Conservation (phyloP, 35 echinoderm and acorn worm genomes). For the Chiridota heheva region DNA sequence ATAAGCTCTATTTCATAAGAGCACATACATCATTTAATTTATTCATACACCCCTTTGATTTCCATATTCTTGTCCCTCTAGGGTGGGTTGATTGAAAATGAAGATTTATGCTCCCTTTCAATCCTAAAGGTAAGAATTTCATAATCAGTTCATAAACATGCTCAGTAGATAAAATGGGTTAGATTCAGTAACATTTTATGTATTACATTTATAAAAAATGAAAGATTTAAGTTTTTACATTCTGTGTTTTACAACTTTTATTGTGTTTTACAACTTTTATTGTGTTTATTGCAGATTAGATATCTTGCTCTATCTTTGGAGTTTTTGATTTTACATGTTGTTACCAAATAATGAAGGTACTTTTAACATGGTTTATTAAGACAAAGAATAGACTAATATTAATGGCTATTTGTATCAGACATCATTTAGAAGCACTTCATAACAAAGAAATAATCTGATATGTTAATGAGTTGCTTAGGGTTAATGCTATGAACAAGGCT, state of each 20-base stretch:
- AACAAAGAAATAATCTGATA: background rate
- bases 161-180: background rate
- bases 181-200: background rate
- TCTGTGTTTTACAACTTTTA: background rate
- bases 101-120: slow-evolving; percentile 5
- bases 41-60: background rate
- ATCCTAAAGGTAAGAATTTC: slow-evolving; percentile 16
- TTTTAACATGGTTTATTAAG: no score
- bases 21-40: no score
- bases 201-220: background rate
- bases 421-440: no score
- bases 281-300: background rate
- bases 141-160: background rate
- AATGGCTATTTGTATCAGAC: no score
- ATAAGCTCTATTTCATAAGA: no score
- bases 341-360: no score
- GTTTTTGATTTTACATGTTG: no score
- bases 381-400: no score
- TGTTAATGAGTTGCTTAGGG: background rate
- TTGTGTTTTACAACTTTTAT: background rate
- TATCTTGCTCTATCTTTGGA: background rate
- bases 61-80: background rate
- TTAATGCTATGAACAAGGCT: no score
- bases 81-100: background rate
- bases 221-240: background rate